Base-by-base conservation (phyloP, 1,140 invertebrate genomes). In the Drosophila repleta region DNA sequence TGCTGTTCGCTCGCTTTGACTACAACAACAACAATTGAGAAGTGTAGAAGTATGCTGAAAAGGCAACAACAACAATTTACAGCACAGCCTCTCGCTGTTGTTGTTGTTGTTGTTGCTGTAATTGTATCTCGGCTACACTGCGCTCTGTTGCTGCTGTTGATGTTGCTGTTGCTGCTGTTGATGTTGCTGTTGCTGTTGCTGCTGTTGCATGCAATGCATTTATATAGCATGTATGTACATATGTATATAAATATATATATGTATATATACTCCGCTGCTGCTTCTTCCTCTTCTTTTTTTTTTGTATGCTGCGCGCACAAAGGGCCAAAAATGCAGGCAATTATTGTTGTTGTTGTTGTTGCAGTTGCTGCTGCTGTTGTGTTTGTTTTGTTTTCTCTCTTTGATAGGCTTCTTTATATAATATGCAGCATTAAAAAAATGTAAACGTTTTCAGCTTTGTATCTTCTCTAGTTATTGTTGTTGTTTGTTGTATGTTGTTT, bases 401-500 rank as follows among this genome's bases (percentile, higher is more conserved):
- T 56, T 68, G 67, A 76, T 60, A 76, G 60, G 75, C 71, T 72
- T 83, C 83, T 43, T 43, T 83, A 87, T 88, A 88, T 85, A 81
- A 81, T 77, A 87, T 85, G 78, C 82, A 81, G 74, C 70, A 70
- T 82, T n/a, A n/a, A 62, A 87, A 82, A 87, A 87, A 87, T 87
- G 53, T 76, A 82, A 82, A 74, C 75, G 72, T 24, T 51, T 69
- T 76, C 64, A 39, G 53, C 35, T 68, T 61, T 75, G 64, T 70
- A 32, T 56, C 81, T 62, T 60, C 37, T 63, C 41, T 35, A 1
- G 24, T 55, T 57, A 26, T 52, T 10, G 49, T 55, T 29, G 41
- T 43, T 53, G 45, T 53, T 53, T 79, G 61, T 45, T 48, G 32
- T 24, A n/a, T n/a, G n/a, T n/a, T 49, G 18, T 37, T 60, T 62